Percentiles rank a stretch among this genome's conserved stretches.
Conservation (phyloP, 92 coral and sea anemone genomes). For the Porites cylindrica region DNA sequence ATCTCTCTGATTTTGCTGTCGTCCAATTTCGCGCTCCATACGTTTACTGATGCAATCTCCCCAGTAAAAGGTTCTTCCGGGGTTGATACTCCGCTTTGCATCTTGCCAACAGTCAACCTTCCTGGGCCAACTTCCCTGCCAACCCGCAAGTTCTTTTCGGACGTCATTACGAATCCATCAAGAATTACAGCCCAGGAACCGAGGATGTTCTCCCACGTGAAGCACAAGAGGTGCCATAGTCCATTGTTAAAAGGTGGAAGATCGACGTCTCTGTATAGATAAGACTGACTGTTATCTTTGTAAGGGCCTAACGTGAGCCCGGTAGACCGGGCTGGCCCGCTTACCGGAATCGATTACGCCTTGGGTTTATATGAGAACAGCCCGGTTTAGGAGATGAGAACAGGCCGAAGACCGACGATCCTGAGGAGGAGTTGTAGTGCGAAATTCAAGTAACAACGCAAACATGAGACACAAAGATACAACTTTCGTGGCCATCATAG, state of each 20-base stretch:
- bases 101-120: constrained; percentile 19
- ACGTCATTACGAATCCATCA: constrained; percentile 8
- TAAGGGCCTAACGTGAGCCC: too few relatives aligned
- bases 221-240: constrained; percentile 31
- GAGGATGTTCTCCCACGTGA: constrained; percentile 18
- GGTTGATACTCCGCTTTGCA: neutral
- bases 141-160: neutral
- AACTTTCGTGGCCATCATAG: too few relatives aligned
- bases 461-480: too few relatives aligned
- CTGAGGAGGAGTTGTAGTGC: too few relatives aligned
- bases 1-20: neutral
- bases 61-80: neutral
- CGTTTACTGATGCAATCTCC: neutral
- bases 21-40: constrained; percentile 8
- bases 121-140: constrained; percentile 5
- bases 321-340: too few relatives aligned
- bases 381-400: too few relatives aligned
- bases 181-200: constrained; percentile 34
- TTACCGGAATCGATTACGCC: too few relatives aligned
- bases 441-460: too few relatives aligned
- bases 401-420: too few relatives aligned
- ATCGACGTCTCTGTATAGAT: neutral
- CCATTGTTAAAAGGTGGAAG: constrained; percentile 1
- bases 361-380: too few relatives aligned
- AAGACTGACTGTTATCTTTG: too few relatives aligned